These are phyloP conservation scores for Coptodon rendalli DNA, from an alignment of 2,113 vertebrate species.

Conservation along the genomic window DNA sequence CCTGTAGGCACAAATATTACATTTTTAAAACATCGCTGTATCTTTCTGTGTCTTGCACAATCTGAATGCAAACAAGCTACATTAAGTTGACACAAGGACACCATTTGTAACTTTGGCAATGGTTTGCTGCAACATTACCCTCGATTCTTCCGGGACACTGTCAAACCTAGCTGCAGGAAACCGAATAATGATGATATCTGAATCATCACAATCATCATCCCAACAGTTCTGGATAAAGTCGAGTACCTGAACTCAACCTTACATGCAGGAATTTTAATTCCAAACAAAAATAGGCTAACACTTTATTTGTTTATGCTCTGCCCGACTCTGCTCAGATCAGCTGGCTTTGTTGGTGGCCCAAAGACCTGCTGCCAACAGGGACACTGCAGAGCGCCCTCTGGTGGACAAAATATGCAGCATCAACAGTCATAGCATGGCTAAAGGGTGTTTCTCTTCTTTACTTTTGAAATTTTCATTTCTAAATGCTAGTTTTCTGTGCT, in stretches of 20 bases:
- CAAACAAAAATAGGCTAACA: not conserved
- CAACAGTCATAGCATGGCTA: not conserved
- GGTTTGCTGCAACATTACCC: not conserved
- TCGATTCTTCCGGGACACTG: not conserved
- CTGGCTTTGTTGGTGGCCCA: not conserved
- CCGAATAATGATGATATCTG: not conserved
- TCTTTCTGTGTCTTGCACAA: not conserved
- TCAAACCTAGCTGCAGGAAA: not conserved
- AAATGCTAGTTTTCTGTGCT: not conserved
- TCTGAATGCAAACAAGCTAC: not conserved
- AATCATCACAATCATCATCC: not conserved
- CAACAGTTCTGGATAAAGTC: not conserved
- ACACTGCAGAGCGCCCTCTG: not conserved
- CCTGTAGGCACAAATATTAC: not conserved
- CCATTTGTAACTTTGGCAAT: not conserved
- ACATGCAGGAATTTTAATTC: not conserved
- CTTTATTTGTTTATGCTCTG: not conserved
- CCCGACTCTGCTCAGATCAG: not conserved
- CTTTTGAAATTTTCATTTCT: not conserved
- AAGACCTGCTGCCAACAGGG: not conserved
- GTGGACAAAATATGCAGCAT: accelerated
- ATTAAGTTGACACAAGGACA: not conserved
- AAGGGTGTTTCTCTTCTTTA: not conserved
- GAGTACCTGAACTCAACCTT: not conserved
- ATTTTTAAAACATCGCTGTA: not conserved